Percentiles rank a stretch among this genome's conserved stretches.
These are phyloP conservation scores for Thaumatotibia leucotreta DNA, from an alignment of 1,140 invertebrate genomes.

Conservation along the genomic window DNA sequence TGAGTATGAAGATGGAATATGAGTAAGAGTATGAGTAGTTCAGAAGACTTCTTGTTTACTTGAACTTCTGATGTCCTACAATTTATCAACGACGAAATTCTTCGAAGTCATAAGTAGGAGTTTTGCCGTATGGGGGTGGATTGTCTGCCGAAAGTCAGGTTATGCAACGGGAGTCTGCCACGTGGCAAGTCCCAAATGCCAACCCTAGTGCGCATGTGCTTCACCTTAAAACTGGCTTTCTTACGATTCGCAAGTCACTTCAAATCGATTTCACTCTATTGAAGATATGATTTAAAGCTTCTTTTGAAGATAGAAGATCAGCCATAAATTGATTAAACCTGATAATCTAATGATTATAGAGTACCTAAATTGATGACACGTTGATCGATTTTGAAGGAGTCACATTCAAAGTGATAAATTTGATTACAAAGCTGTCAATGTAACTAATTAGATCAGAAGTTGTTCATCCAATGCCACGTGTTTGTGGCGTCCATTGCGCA, in stretches of 20 bases:
- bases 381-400: not conserved
- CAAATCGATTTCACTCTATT: not conserved
- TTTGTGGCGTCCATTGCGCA: slow-evolving; percentile 42
- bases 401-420: not conserved
- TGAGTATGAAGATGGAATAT: too few relatives aligned
- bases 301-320: not conserved
- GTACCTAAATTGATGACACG: not conserved
- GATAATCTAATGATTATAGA: not conserved
- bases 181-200: slow-evolving; percentile 44
- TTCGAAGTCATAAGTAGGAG: slow-evolving; percentile 8
- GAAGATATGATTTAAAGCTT: not conserved
- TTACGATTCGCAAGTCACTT: slow-evolving; percentile 7
- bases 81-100: slow-evolving; percentile 25
- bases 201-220: slow-evolving; percentile 48
- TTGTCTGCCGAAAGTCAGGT: slow-evolving; percentile 31
- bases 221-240: not conserved
- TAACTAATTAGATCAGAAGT: slow-evolving; percentile 32
- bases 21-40: too few relatives aligned
- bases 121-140: not conserved
- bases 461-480: slow-evolving; percentile 46
- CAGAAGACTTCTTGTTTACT: too few relatives aligned
- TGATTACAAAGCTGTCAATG: slow-evolving; percentile 13
- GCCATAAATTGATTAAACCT: slow-evolving; percentile 13
- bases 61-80: too few relatives aligned
- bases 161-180: slow-evolving; percentile 66